Conservation (phyloP, 2,888 invertebrate genomes). For the Parnassius smintheus region DNA sequence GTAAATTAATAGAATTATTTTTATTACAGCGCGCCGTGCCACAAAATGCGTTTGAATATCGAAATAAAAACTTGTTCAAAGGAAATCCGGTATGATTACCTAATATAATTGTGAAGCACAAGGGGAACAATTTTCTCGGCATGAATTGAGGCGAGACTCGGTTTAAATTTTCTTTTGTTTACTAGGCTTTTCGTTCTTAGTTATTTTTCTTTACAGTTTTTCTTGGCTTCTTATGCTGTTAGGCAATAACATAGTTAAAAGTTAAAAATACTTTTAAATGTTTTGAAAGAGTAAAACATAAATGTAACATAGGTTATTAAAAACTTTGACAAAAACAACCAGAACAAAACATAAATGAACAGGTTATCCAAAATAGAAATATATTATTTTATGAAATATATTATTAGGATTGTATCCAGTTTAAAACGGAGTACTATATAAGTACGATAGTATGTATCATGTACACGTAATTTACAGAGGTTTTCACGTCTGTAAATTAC, state of each 20-base stretch:
- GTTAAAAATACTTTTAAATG: neutral
- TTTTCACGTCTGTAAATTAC: no score
- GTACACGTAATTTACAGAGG: no score
- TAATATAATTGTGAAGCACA: constrained; percentile 23
- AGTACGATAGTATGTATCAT: no score
- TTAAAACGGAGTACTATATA: no score
- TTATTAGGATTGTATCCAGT: no score
- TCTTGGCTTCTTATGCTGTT: constrained; percentile 3
- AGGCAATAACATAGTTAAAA: constrained; percentile 4
- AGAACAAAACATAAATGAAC: no score
- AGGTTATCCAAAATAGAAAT: no score
- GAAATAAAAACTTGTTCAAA: constrained; percentile 14
- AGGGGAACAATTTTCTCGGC: constrained; percentile 24
- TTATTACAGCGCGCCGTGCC: no score
- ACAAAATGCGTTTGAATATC: constrained; percentile 4
- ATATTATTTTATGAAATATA: no score
- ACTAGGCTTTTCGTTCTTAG: constrained; percentile 20
- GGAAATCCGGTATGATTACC: constrained; percentile 22
- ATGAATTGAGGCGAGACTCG: constrained; percentile 25
- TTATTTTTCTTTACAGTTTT: constrained; percentile 18
- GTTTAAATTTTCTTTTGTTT: constrained; percentile 27
- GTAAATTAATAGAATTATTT: no score
- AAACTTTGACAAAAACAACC: no score
- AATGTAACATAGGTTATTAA: no score
- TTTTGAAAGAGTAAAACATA: neutral